A percentile compares a stretch with the other conserved stretches of the same genome.
These are phyloP conservation scores for Alviniconcha strummeri DNA, from an alignment of 2,888 invertebrate genomes.

Conservation along the genomic window DNA sequence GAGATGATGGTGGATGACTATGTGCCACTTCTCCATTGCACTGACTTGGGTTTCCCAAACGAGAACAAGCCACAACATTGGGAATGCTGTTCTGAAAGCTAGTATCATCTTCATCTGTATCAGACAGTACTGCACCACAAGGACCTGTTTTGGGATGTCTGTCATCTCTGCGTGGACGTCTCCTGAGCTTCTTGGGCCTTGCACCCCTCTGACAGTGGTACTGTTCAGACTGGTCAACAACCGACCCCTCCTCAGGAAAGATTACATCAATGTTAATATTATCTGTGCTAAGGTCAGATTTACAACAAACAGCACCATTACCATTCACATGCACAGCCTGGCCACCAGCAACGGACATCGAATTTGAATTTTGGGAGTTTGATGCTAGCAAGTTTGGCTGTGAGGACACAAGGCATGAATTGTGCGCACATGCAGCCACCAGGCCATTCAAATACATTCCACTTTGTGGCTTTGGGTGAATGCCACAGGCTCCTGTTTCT, in stretches of 20 bases:
- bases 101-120: neutral
- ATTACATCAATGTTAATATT: constrained; percentile 11
- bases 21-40: constrained; percentile 19
- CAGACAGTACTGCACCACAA: neutral
- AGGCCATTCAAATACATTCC: constrained; percentile 15
- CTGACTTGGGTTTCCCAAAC: neutral
- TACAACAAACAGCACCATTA: constrained; percentile 8
- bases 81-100: neutral
- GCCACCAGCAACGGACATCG: neutral
- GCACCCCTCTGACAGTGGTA: constrained; percentile 1
- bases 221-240: neutral
- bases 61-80: neutral
- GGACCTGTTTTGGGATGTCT: neutral
- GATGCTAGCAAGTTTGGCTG: neutral
- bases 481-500: neutral
- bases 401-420: neutral
- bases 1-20: neutral
- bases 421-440: neutral
- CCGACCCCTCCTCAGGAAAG: neutral
- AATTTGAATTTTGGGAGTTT: no score
- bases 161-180: constrained; percentile 13
- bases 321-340: constrained; percentile 19
- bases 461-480: neutral
- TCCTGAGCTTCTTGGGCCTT: constrained; percentile 20
- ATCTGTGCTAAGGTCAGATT: constrained; percentile 11